Percentiles rank a stretch among this genome's conserved stretches.
Evolutionary conservation across 1,140 invertebrate genomes (phyloP).

Genomic region (Oedothorax gibbosus): DNA sequence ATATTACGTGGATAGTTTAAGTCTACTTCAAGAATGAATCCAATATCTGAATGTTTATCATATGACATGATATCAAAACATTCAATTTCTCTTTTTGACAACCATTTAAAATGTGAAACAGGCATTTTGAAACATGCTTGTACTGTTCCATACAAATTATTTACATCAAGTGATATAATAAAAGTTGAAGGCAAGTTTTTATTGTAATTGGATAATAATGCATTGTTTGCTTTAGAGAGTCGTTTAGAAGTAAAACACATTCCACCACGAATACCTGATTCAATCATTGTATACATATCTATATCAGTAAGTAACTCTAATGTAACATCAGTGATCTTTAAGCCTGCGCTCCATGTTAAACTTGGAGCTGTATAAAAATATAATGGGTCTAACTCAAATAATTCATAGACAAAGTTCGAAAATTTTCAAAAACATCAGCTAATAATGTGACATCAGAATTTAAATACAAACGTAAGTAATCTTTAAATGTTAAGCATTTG

Average conservation of each 20-base stretch:
- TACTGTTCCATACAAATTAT: conserved; percentile 6
- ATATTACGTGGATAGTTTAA: not conserved
- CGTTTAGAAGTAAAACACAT: not conserved
- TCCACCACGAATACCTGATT: conserved; percentile 22
- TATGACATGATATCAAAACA: conserved; percentile 1
- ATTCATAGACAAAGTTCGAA: conserved; percentile 61
- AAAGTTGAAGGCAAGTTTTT: not conserved
- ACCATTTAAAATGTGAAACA: not conserved
- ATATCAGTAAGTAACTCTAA: conserved; percentile 41
- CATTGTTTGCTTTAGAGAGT: conserved; percentile 7
- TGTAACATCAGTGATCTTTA: conserved; percentile 16
- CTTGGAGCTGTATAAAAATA: conserved; percentile 38
- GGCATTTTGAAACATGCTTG: not conserved
- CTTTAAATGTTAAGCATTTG: conserved; percentile 61
- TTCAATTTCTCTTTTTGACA: not conserved
- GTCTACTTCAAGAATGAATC: not conserved
- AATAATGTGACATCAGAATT: conserved; percentile 63
- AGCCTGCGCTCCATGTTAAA: conserved; percentile 14
- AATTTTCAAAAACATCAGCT: conserved; percentile 65
- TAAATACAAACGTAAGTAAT: conserved; percentile 64
- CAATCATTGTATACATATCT: conserved; percentile 29
- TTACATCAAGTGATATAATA: conserved; percentile 16
- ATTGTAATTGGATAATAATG: conserved; percentile 2
- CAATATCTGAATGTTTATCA: not conserved
- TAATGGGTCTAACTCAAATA: conserved; percentile 20